Base-by-base conservation (phyloP, 2,113 vertebrate genomes). In the Syrrhaptes paradoxus region DNA sequence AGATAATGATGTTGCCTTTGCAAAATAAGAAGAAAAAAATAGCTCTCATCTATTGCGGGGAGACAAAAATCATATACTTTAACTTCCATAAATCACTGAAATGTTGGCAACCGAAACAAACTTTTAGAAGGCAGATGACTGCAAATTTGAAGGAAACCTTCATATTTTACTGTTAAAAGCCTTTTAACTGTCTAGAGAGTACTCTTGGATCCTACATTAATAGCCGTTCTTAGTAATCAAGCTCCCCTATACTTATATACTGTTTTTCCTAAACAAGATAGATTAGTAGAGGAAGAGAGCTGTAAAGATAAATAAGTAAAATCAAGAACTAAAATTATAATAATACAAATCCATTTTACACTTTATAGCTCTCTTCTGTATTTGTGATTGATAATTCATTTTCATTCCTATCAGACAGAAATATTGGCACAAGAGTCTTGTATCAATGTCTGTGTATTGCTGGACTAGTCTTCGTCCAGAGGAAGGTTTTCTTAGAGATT, bases 1-100 rank as follows among this genome's bases (percentile, higher is more conserved):
- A 82, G 85, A 85, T 81, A 95, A 93, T 94, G 87, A 94, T 31
- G 32, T 91, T 90, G 91, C 85, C 73, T 90, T 96, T 76, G 67
- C 71, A 67, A 93, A 96, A 88, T 94, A 93, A 89, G 87, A 85
- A 76, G 68, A 63, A 95, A 93, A 92, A 95, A n/a, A 38, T 91
- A 94, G 51, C 65, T 85, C 77, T 71, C 79, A 52, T 96, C 93
- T 94, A 65, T 93, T 95, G 92, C 83, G 91, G 93, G 48, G 83
- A 92, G 88, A 88, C 90, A 95, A 98, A 95, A 97, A 97, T 96
- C 94, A 97, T 94, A 93, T 95, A 76, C 55, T 95, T 94, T 89
- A 85, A 57, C 82, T 95, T 92, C 92, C 75, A 32, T 97, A 95
- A 96, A 94, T 96, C 95, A 94, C 81, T 90, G 87, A 95, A 94